These are phyloP conservation scores for Antrozous pallidus DNA, from an alignment of 2,797 vertebrate genomes.

Conservation along the genomic window DNA sequence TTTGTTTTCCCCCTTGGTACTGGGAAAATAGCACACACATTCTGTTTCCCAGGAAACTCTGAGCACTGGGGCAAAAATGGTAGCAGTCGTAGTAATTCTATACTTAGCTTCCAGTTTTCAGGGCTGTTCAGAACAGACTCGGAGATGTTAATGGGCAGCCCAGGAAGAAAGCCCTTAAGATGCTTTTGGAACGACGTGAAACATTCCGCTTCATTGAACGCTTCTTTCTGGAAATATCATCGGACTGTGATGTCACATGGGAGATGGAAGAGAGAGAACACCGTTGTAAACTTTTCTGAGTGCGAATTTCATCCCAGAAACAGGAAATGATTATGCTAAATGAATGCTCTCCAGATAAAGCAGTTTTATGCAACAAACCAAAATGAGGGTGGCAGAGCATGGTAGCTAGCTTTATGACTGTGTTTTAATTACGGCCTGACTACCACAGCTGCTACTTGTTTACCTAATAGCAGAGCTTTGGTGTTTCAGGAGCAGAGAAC, in stretches of 20 bases:
- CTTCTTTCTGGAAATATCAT: slow-evolving; percentile 28
- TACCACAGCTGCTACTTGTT: slow-evolving; percentile 48
- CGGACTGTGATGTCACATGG: background rate
- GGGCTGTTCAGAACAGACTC: slow-evolving; percentile 3
- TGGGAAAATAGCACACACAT: slow-evolving; percentile 41
- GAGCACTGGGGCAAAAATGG: slow-evolving; percentile 43
- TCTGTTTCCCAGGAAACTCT: slow-evolving; percentile 48
- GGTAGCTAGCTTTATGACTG: background rate
- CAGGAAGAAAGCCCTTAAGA: background rate
- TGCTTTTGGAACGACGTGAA: slow-evolving; percentile 47
- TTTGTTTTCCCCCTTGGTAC: slow-evolving; percentile 32
- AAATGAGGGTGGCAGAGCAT: background rate
- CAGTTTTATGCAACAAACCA: background rate
- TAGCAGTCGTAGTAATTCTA: slow-evolving; percentile 36
- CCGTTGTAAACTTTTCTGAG: background rate
- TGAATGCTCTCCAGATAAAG: slow-evolving; percentile 25
- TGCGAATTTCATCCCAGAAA: slow-evolving; percentile 47
- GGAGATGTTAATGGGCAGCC: background rate
- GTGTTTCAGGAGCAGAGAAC: background rate
- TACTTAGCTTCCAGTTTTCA: slow-evolving; percentile 21
- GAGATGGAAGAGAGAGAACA: background rate
- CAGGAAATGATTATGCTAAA: slow-evolving; percentile 43
- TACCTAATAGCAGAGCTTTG: slow-evolving; percentile 40
- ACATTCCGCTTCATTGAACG: slow-evolving; percentile 7
- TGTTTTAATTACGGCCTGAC: slow-evolving; percentile 56